Evolutionary conservation across 2,888 invertebrate species (phyloP), one percentile per base, ranked within the genome.

Genomic region (Chrysina gloriosa): DNA sequence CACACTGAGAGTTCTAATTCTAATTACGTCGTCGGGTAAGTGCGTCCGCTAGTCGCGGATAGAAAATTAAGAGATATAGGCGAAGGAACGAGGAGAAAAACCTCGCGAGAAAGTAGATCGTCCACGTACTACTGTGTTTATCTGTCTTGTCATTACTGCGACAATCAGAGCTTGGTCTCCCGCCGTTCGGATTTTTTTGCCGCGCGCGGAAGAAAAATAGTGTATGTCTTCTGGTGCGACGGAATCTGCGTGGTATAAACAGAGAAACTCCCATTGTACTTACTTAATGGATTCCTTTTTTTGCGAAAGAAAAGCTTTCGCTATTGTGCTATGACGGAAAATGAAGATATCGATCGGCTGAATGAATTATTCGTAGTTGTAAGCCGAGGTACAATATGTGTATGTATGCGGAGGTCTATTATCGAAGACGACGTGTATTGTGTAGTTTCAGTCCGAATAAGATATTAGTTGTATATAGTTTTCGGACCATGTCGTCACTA

Each of bases 1-100:
- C 58, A 61, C 45, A 42, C 58, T 16, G 16, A 61, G 27, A 61
- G 58, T 61, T 42, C 42, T 61, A 61, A 61, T 61, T 61, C 45
- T 42, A 61, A 61, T 58, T 58, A 39, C n/a, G 58, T 11, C 27
- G 36, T 42, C 14, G 34, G 34, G n/a, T 9, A 19, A n/a, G 36
- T 31, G 16, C 42, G 58, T 58, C 16, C 25, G 39, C 11, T 39
- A 9, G 23, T 23, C 16, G 58, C 27, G n/a, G 58, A 42, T 27
- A 14, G 42, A 25, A 42, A 61, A 27, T 27, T 6, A 27, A 61
- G 19, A 42, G 39, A 58, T n/a, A 3, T 2, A 27, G 5, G 0
- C 27, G 21, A 42, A 25, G 27, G 39, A 14, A 42, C 14, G 14
- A 16, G 9, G 27, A 42, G 25, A 29, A 42, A 34, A 56, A 61